These are phyloP conservation scores for Rhyacichthys aspro DNA, from an alignment of 2,797 vertebrate genomes.

Conservation along the genomic window DNA sequence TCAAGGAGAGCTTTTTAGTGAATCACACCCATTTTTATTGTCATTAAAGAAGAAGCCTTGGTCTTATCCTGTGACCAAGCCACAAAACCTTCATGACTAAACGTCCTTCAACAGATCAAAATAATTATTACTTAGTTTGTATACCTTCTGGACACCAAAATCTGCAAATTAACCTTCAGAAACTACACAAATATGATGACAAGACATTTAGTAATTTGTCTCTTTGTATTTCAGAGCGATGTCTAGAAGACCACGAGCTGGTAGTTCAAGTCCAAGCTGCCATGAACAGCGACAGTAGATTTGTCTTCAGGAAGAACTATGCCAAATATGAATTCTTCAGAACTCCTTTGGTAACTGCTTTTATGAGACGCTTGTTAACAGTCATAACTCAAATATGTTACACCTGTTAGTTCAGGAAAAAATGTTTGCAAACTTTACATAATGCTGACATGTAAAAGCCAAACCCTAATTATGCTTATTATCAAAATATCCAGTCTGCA, in stretches of 20 bases:
- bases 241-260: conserved; percentile 94
- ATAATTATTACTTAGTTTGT: neutral
- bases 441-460: neutral
- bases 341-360: conserved; percentile 86
- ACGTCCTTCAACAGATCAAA: conserved; percentile 13
- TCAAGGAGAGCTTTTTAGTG: conserved; percentile 17
- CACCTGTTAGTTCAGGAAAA: conserved; percentile 1
- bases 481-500: too few species aligned
- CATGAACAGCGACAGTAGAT: conserved; percentile 93
- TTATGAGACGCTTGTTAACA: conserved; percentile 12
- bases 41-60: conserved; percentile 11
- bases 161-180: too few species aligned
- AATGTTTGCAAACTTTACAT: neutral
- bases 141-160: too few species aligned
- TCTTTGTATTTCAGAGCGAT: conserved; percentile 83
- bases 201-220: conserved; percentile 1
- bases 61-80: conserved; percentile 28
- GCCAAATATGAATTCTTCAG: conserved; percentile 99
- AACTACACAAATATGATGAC: neutral
- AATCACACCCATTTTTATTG: conserved; percentile 29
- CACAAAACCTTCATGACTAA: conserved; percentile 26
- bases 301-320: conserved; percentile 98
- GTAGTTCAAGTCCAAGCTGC: conserved; percentile 91
- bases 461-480: too few species aligned
- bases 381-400: conserved; percentile 28